Conservation (phyloP, 2,113 vertebrate species). For the Xerus inauris region DNA sequence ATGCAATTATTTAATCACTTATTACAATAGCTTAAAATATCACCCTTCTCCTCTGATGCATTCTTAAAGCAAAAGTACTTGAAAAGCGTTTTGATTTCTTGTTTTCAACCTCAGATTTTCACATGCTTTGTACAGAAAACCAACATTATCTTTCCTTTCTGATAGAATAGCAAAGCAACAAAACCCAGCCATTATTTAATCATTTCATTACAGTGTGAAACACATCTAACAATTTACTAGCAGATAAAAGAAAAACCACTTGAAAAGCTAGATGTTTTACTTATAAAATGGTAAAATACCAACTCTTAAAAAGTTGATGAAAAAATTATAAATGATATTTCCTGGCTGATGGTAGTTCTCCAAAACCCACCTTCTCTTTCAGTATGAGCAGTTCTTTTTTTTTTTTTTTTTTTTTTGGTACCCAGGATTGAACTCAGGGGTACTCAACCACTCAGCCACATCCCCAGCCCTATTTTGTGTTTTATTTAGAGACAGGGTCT, state of each 20-base stretch:
- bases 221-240: neutral
- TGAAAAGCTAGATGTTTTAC: neutral
- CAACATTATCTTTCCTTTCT: neutral
- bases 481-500: no score
- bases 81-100: constrained; percentile 14
- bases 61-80: constrained; percentile 1
- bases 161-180: neutral
- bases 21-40: neutral
- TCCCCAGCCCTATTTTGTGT: no score
- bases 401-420: no score
- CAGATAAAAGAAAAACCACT: neutral
- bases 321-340: neutral
- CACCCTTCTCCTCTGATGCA: neutral
- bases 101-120: neutral
- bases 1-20: neutral
- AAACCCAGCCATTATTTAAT: neutral
- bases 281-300: neutral
- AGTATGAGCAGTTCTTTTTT: no score
- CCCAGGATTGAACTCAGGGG: no score
- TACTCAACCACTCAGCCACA: no score
- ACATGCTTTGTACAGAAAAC: neutral
- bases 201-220: neutral
- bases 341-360: neutral
- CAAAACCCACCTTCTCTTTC: neutral
- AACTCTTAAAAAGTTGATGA: neutral